Conservation (phyloP, 2,888 invertebrate genomes). For the Belgica antarctica region DNA sequence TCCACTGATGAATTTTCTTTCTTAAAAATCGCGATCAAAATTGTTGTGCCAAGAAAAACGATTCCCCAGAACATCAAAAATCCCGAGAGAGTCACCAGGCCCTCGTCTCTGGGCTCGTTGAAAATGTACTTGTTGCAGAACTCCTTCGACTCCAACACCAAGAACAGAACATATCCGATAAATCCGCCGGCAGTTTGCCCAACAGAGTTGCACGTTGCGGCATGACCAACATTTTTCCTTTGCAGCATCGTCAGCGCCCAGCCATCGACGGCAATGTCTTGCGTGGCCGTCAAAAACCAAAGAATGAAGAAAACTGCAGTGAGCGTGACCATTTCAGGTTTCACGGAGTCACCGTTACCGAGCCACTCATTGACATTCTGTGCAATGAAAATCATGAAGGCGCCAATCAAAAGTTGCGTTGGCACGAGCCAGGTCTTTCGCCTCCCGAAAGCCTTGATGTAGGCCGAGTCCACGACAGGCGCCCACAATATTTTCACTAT, state of each 20-base stretch:
- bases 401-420: constrained; percentile 84
- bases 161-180: constrained; percentile 92
- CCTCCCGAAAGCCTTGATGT: constrained; percentile 78
- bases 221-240: constrained; percentile 95
- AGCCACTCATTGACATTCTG: constrained; percentile 72
- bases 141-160: constrained; percentile 91
- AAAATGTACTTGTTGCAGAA: constrained; percentile 94
- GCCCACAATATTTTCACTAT: constrained; percentile 92
- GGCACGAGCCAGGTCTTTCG: constrained; percentile 97
- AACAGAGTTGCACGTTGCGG: constrained; percentile 97
- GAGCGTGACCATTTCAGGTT: constrained; percentile 72
- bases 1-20: constrained; percentile 64
- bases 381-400: constrained; percentile 87
- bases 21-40: constrained; percentile 83
- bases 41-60: constrained; percentile 85
- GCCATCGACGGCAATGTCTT: constrained; percentile 99
- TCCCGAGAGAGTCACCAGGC: constrained; percentile 70
- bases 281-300: constrained; percentile 96
- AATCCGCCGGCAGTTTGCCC: constrained; percentile 98
- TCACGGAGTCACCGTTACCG: constrained; percentile 57
- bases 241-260: constrained; percentile 99
- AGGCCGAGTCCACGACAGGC: constrained; percentile 93
- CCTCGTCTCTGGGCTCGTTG: constrained; percentile 65
- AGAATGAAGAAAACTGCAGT: constrained; percentile 85
- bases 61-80: constrained; percentile 95